Base-by-base conservation (phyloP, 2,113 vertebrate genomes). In the Crotalus horridus region DNA sequence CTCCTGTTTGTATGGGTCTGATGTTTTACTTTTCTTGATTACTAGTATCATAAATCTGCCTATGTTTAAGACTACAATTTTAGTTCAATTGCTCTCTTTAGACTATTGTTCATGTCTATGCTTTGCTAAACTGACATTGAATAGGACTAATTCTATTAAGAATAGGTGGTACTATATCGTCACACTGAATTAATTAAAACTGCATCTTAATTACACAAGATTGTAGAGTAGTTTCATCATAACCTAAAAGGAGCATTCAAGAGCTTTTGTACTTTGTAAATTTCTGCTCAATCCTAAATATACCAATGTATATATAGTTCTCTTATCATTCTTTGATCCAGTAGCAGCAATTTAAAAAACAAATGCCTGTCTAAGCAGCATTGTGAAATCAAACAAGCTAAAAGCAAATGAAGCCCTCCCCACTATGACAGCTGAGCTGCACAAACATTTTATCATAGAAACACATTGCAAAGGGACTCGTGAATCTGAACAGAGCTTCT, bases 341-440 rank as follows among this genome's bases (percentile, higher is more conserved):
- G 93, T 90, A 95, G 93, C 89, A 69, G 89, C 58, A 89, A 88
- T 95, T 91, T 64, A 94, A 93, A 95, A 94, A 96, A 94, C 92
- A 95, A 96, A 95, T 95, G 94, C 90, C 94, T 2, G 89, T 95
- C 56, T 93, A 94, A 93, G 94, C 48, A 94, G 55, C 94, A 95
- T 96, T 96, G 96, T 95, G 92, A 94, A 97, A 94, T 94, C 94
- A 91, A 91, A 94, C 85, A 93, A 92, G 92, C 89, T 94, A 91
- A 95, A 94, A 94, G 90, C 33, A 93, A 91, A 95, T 90, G 93
- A 95, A 95, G 93, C 23, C 43, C 48, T 15, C 95, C 53, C 89
- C 94, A 39, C 6, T 23, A 95, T 96, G 90, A 95, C 51, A 93
- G 92, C 91, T 93, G 92, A 95, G 95, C 95, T 94, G 94, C 89